phyloP scores from a whole-genome alignment of 37 sponge, comb jelly and placozoan genomes.

The Dysidea cf. avara region DNA sequence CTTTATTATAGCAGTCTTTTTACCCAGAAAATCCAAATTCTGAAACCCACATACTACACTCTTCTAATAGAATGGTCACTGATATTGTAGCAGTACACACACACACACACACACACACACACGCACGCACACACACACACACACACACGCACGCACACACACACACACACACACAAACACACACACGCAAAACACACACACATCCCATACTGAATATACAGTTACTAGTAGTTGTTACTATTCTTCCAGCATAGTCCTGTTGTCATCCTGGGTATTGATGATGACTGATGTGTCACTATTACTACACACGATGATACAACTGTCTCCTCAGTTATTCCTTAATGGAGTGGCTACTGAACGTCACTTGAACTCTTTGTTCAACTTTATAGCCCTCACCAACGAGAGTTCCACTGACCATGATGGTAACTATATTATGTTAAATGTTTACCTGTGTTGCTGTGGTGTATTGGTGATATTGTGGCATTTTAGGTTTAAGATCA shows the following conservation, averaged over 20 bases:
- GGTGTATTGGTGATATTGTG: too few species aligned
- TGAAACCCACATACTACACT: background rate
- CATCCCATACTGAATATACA: slow-evolving; percentile 12
- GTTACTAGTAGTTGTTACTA: background rate
- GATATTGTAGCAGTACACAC: too few species aligned
- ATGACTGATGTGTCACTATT: background rate
- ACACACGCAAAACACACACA: slow-evolving; percentile 20
- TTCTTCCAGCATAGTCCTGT: background rate
- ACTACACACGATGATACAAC: too few species aligned
- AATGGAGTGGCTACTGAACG: too few species aligned
- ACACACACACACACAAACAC: slow-evolving; percentile 34
- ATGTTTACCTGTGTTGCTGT: too few species aligned
- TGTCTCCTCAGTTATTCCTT: too few species aligned
- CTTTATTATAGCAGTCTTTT: background rate
- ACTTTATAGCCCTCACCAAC: too few species aligned
- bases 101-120: slow-evolving; percentile 32
- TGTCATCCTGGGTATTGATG: slow-evolving; percentile 24
- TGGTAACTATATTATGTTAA: too few species aligned
- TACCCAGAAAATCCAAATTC: background rate
- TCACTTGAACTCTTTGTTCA: too few species aligned
- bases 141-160: slow-evolving; percentile 28
- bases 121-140: slow-evolving; percentile 21
- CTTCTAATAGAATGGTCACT: background rate
- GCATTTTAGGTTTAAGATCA: too few species aligned
- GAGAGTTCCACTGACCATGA: too few species aligned